Percentiles rank a stretch among this genome's conserved stretches.
phyloP scores from a whole-genome alignment of 2,113 vertebrate genomes.

The Calidris pygmaea region DNA sequence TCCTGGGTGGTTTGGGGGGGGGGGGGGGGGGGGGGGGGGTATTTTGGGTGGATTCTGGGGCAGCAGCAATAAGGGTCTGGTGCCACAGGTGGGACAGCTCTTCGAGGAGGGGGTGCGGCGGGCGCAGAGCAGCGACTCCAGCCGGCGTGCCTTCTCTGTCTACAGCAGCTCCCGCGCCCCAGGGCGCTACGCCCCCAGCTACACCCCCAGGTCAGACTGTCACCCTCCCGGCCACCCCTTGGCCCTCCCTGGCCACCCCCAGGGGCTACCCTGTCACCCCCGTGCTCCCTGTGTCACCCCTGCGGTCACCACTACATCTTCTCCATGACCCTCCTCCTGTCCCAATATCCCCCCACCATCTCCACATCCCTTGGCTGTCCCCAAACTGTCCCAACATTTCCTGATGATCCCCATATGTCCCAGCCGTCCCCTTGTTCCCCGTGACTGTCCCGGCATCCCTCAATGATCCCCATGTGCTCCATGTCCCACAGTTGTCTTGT shows the following conservation, averaged over 20 bases:
- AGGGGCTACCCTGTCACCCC: fast-evolving
- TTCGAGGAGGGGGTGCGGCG: slow-evolving; percentile 43
- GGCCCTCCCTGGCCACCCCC: not conserved
- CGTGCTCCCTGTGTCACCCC: not conserved
- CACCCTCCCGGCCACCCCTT: not conserved
- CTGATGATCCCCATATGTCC: not conserved
- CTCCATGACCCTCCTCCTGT: fast-evolving
- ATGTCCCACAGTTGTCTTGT: fast-evolving
- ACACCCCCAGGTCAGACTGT: slow-evolving; percentile 55
- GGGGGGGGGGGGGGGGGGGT: no score
- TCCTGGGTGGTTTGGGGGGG: not conserved
- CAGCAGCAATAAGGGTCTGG: not conserved
- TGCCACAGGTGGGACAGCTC: slow-evolving; percentile 49
- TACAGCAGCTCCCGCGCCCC: slow-evolving; percentile 54
- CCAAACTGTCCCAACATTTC: not conserved
- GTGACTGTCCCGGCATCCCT: not conserved
- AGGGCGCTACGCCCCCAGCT: slow-evolving; percentile 43
- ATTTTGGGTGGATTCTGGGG: not conserved
- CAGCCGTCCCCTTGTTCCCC: not conserved
- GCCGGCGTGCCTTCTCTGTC: slow-evolving; percentile 37
- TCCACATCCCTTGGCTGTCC: not conserved
- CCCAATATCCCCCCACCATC: not conserved
- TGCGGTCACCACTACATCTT: fast-evolving
- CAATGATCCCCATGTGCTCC: not conserved
- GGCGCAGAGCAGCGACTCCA: slow-evolving; percentile 49